A percentile compares a stretch with the other conserved stretches of the same genome.
Conservation (phyloP, 2,797 vertebrate genomes). For the Octomys mimax region DNA sequence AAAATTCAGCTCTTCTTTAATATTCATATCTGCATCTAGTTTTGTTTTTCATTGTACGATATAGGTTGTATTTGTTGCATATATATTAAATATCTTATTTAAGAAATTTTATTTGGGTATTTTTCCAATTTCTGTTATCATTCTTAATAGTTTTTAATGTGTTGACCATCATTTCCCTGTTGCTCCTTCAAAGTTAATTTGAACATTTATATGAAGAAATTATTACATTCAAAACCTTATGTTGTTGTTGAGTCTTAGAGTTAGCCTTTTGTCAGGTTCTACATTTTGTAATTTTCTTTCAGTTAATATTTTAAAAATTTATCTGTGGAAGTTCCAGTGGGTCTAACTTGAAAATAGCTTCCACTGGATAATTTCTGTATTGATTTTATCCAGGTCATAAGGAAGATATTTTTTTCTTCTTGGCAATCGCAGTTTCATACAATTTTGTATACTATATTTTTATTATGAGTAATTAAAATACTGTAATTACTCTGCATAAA, state of each 20-base stretch:
- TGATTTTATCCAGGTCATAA: not conserved
- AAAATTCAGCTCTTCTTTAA: not conserved
- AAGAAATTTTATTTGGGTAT: not conserved
- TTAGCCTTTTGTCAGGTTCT: not conserved
- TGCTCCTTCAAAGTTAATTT: slow-evolving; percentile 10
- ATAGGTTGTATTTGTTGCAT: not conserved
- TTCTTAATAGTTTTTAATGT: not conserved
- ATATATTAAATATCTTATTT: not conserved
- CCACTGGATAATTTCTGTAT: not conserved
- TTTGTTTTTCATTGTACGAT: not conserved
- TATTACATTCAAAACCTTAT: not conserved
- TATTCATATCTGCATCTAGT: not conserved
- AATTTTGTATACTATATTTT: slow-evolving; percentile 16
- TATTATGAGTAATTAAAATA: not conserved
- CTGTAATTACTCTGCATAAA: not conserved
- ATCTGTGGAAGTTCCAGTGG: not conserved
- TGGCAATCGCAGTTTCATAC: not conserved
- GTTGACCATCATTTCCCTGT: not conserved
- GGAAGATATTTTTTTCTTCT: not conserved
- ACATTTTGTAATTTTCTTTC: not conserved
- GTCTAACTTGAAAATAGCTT: not conserved
- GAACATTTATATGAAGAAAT: not conserved
- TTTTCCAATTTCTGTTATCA: not conserved
- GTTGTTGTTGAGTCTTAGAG: not conserved
- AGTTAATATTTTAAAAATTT: not conserved